A percentile compares a stretch with the other conserved stretches of the same genome.
phyloP scores from a whole-genome alignment of 2,113 vertebrate species.

The Pachyramphus minor region DNA sequence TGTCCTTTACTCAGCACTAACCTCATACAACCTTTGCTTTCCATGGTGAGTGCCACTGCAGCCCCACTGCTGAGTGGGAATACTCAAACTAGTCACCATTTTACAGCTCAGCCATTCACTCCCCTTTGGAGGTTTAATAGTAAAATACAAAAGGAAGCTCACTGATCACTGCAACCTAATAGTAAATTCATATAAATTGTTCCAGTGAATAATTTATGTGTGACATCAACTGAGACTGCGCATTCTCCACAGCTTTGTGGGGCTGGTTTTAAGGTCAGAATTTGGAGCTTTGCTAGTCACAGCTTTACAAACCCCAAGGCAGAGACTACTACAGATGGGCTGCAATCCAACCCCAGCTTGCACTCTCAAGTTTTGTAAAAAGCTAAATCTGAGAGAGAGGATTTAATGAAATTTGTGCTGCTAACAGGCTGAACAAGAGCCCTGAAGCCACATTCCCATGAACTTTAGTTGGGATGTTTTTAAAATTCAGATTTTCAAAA shows the following conservation, averaged over 20 bases:
- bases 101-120: background rate
- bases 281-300: conserved; percentile 7
- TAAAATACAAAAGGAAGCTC: background rate
- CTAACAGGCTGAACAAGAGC: background rate
- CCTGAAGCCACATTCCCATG: background rate
- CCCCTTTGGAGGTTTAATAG: background rate
- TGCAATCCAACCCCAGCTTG: conserved; percentile 5
- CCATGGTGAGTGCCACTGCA: background rate
- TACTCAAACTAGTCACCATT: background rate
- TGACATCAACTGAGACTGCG: background rate
- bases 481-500: background rate
- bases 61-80: background rate
- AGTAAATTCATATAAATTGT: background rate
- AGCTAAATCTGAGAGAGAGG: background rate
- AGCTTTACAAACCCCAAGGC: conserved; percentile 28
- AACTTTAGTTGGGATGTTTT: background rate
- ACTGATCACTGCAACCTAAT: background rate
- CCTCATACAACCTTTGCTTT: background rate
- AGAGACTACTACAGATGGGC: conserved; percentile 5
- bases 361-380: background rate
- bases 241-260: background rate
- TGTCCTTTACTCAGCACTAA: background rate
- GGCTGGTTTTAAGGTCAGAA: conserved; percentile 33
- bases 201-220: background rate
- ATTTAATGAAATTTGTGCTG: background rate